Percentiles rank a stretch among this genome's conserved stretches.
Evolutionary conservation across 92 coral and sea anemone genomes (phyloP).

Genomic region (Galaxea fascicularis): DNA sequence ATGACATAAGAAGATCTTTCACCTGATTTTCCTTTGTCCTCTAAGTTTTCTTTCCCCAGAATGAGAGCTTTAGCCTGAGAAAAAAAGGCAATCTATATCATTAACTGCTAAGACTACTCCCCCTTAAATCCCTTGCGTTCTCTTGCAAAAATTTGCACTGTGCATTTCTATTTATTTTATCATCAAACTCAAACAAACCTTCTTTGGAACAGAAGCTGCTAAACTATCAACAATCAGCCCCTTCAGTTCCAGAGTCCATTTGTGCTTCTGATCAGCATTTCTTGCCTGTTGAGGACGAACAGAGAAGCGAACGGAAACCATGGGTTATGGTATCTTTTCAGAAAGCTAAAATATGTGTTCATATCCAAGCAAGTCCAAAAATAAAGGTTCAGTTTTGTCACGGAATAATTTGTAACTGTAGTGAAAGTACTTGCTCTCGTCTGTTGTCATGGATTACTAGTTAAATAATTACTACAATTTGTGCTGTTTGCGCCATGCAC

Average conservation of each 20-base stretch:
- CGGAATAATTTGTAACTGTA: too few species aligned
- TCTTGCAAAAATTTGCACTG: too few species aligned
- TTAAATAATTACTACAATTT: too few species aligned
- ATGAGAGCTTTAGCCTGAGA: constrained; percentile 85
- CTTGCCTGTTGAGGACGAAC: constrained; percentile 75
- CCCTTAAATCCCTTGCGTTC: too few species aligned
- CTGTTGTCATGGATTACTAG: too few species aligned
- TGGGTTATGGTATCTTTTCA: neutral
- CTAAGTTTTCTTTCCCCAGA: constrained; percentile 75
- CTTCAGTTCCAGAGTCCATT: constrained; percentile 89
- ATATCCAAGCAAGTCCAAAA: too few species aligned
- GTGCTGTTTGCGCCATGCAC: neutral
- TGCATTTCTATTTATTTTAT: too few species aligned
- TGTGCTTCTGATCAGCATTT: constrained; percentile 82
- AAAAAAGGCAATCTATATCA: neutral
- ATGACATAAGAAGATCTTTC: neutral
- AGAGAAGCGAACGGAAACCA: neutral
- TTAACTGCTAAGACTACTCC: too few species aligned
- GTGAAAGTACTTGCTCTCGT: too few species aligned
- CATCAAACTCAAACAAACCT: constrained; percentile 24
- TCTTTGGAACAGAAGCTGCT: constrained; percentile 72
- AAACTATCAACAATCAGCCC: constrained; percentile 88
- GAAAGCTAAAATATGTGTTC: neutral
- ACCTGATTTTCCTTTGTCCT: constrained; percentile 78
- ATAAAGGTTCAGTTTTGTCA: too few species aligned